These are phyloP conservation scores for Columba livia DNA, from an alignment of 2,113 vertebrate species.

Conservation along the genomic window DNA sequence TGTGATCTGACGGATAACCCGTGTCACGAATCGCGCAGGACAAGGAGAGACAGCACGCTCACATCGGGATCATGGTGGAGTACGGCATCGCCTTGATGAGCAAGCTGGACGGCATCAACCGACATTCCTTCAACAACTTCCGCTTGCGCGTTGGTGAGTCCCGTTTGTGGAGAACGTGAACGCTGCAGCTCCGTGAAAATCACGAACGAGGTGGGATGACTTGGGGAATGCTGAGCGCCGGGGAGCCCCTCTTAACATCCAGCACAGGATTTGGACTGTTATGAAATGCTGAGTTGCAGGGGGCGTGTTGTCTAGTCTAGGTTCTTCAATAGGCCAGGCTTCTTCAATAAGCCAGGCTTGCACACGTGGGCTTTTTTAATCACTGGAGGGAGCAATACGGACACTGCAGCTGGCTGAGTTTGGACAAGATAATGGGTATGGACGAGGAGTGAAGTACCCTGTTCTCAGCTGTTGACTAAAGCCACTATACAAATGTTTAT, in stretches of 20 bases:
- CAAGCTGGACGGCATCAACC: conserved; percentile 97
- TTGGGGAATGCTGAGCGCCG: neutral
- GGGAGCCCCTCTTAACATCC: neutral
- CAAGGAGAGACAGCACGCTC: conserved; percentile 85
- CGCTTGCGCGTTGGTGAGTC: conserved; percentile 91
- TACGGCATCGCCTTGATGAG: conserved; percentile 93
- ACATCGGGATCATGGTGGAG: conserved; percentile 96
- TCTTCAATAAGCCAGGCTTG: neutral
- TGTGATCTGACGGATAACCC: neutral
- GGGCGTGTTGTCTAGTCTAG: neutral
- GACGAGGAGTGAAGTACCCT: neutral
- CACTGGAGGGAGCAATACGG: neutral
- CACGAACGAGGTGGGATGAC: neutral
- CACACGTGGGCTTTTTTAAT: neutral
- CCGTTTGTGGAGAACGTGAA: accelerated
- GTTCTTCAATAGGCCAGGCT: neutral
- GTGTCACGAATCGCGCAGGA: conserved; percentile 72
- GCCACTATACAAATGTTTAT: neutral
- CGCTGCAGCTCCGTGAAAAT: neutral
- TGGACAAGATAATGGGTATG: neutral
- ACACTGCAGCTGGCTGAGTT: neutral
- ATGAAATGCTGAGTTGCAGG: neutral
- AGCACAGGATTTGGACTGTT: no score
- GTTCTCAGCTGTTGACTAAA: neutral
- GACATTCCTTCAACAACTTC: conserved; percentile 97